phyloP scores from a whole-genome alignment of 2,113 vertebrate species.

The Python bivittatus region DNA sequence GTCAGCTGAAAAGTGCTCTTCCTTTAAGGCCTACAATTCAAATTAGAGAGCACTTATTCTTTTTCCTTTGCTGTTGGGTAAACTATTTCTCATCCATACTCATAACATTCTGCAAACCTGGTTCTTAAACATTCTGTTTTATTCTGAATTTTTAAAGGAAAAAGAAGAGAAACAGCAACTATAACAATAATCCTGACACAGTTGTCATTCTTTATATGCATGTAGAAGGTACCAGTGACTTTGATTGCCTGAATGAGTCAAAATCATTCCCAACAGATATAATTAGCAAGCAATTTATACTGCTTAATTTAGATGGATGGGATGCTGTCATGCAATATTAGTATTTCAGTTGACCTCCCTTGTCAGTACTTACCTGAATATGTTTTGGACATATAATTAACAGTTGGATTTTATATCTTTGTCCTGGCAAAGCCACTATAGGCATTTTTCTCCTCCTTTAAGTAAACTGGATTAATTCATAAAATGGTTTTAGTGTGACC shows the following conservation, averaged over 20 bases:
- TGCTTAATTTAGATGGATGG: slow-evolving; percentile 25
- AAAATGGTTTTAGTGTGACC: background rate
- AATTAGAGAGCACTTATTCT: background rate
- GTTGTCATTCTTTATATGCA: background rate
- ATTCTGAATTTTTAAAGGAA: accelerated
- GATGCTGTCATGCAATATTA: background rate
- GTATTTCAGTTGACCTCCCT: slow-evolving; percentile 14
- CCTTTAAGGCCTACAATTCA: background rate
- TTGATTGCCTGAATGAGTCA: background rate
- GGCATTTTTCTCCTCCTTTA: background rate
- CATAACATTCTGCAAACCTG: background rate
- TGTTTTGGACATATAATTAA: background rate
- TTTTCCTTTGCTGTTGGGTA: background rate
- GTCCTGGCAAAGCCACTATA: background rate
- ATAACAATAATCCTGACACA: background rate
- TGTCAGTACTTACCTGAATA: background rate
- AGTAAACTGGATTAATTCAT: background rate
- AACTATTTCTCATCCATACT: background rate
- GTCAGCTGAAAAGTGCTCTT: background rate
- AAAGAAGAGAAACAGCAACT: background rate
- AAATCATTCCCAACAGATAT: background rate
- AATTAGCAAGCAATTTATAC: slow-evolving; percentile 35
- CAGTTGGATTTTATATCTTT: background rate
- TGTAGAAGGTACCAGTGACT: background rate
- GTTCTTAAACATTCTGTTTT: background rate